These are phyloP conservation scores for Agrochola macilenta DNA, from an alignment of 2,888 invertebrate species.

Conservation along the genomic window DNA sequence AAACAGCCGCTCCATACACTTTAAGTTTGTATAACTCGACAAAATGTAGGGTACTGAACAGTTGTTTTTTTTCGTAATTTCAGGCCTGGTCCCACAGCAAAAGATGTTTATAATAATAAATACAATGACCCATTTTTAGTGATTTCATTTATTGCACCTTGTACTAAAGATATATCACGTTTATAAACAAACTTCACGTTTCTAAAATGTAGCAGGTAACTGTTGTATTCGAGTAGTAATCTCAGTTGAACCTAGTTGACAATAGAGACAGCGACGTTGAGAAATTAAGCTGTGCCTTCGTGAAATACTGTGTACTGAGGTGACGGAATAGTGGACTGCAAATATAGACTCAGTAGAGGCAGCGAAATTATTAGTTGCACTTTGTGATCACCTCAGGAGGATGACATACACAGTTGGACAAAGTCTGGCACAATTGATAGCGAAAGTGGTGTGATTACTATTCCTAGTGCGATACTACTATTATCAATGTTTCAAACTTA, in stretches of 20 bases:
- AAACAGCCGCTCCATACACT: background rate
- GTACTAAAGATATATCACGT: background rate
- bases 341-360: background rate
- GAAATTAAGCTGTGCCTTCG: conserved; percentile 32
- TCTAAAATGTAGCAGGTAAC: background rate
- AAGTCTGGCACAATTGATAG: background rate
- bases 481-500: background rate
- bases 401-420: background rate
- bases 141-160: background rate
- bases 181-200: background rate
- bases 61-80: background rate
- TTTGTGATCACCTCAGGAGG: background rate
- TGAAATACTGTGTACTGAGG: background rate
- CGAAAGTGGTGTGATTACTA: background rate
- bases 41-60: too few relatives aligned
- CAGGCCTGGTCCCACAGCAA: background rate
- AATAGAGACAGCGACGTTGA: conserved; percentile 45
- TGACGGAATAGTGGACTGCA: background rate
- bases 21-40: background rate
- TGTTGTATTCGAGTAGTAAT: conserved; percentile 33
- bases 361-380: background rate
- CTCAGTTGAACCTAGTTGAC: conserved; percentile 33
- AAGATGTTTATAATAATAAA: background rate
- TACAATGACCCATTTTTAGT: background rate
- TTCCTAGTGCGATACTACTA: background rate